Evolutionary conservation across 2,113 vertebrate species (phyloP), one percentile per base, ranked within the genome.

Genomic region (Sardina pilchardus): DNA sequence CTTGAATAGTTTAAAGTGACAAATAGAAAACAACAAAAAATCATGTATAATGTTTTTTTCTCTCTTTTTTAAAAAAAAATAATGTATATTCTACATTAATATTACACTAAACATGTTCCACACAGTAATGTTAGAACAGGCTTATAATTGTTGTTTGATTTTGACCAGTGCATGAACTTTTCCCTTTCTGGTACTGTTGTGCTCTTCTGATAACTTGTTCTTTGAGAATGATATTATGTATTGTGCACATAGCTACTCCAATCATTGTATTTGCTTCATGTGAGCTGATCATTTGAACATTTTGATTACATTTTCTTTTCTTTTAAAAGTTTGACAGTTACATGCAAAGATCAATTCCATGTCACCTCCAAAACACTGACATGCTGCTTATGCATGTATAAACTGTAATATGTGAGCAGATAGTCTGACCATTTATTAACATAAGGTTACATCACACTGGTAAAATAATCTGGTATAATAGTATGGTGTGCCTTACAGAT

Each of bases 121-220:
- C 63, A 71, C n/a, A 71, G 63, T 71, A 30, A 30, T 71, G 63
- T 71, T 71, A 71, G n/a, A 71, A 14, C 63, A 34, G 63, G n/a
- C 30, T 71, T 30, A 14, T 71, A 14, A 71, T 10, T 71, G 30
- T 30, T 71, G 50, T 71, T 71, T 71, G n/a, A 30, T 71, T 71
- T 71, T 63, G 24, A 71, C 63, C 63, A 71, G 63, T 71, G 63
- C 63, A 71, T 71, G 63, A 34, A 34, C 63, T 30, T 34, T 71
- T 14, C 44, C 44, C 42, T 45, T 44, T 84, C 86, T 86, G 84
- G 75, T 86, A 88, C 78, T 86, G 36, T 86, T 88, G 45, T 81
- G 86, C 85, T 81, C 87, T 59, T 85, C 81, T 87, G 59, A 34
- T 90, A 83, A 88, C 85, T 88, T 88, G 86, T 67, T 83, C 83